phyloP scores from a whole-genome alignment of 30 jellyfish, hydroid and myxozoan species.

The Euphysa ruthae region DNA sequence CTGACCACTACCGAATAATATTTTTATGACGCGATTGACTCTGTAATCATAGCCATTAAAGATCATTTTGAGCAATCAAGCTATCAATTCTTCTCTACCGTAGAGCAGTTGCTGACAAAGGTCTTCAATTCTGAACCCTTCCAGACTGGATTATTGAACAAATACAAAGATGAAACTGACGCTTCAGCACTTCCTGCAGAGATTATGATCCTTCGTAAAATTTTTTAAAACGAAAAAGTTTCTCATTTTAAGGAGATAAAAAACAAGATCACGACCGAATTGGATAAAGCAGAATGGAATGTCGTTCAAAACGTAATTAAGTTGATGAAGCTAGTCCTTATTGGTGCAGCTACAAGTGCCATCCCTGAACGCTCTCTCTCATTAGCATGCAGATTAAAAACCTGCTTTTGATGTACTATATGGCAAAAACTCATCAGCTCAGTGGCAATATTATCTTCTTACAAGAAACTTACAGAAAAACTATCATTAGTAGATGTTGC shows the following conservation, averaged over 20 bases:
- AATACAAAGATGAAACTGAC: slow-evolving; percentile 18
- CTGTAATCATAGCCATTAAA: slow-evolving; percentile 20
- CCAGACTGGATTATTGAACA: slow-evolving; percentile 13
- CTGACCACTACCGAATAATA: too few relatives aligned
- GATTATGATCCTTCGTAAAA: slow-evolving; percentile 26
- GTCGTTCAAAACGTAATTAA: too few relatives aligned
- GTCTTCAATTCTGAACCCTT: slow-evolving; percentile 28
- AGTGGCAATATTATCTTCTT: slow-evolving; percentile 1
- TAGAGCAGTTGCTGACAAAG: slow-evolving; percentile 19
- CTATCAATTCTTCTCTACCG: slow-evolving; percentile 7
- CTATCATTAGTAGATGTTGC: slow-evolving; percentile 4
- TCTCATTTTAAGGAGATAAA: slow-evolving; percentile 29
- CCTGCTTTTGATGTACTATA: too few relatives aligned
- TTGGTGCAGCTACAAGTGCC: too few relatives aligned
- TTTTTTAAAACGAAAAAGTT: too few relatives aligned
- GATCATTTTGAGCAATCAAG: slow-evolving; percentile 28
- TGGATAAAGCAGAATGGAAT: too few relatives aligned
- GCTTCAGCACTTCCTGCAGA: slow-evolving; percentile 25
- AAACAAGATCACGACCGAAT: slow-evolving; percentile 24
- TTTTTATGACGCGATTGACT: slow-evolving; percentile 26
- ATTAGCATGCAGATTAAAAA: too few relatives aligned
- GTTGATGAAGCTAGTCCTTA: too few relatives aligned
- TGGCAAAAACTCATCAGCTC: slow-evolving; percentile 11
- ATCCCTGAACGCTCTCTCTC: too few relatives aligned
- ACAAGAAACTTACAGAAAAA: neutral